Percentiles rank a stretch among this genome's conserved stretches.
Evolutionary conservation across 2,888 invertebrate genomes (phyloP).

Genomic region (Torymus aiolomorphi): DNA sequence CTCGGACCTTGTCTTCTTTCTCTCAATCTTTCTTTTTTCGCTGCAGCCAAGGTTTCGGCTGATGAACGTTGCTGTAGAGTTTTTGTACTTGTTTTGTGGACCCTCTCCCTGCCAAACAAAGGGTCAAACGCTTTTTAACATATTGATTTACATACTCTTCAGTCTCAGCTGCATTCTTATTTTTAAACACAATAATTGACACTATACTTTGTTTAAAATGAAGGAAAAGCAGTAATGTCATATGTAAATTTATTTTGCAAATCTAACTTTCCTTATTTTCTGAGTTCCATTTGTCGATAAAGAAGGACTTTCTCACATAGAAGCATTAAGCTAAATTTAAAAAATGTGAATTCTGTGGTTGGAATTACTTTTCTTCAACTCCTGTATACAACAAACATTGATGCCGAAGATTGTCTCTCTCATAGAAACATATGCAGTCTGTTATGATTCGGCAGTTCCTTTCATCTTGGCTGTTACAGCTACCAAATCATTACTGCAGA

Average conservation of each 20-base stretch:
- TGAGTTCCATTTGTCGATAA: neutral
- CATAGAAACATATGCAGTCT: constrained; percentile 14
- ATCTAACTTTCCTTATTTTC: neutral
- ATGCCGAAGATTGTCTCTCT: neutral
- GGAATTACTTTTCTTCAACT: constrained; percentile 2
- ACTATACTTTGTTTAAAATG: neutral
- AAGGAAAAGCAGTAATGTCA: constrained; percentile 1
- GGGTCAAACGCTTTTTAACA: constrained; percentile 39
- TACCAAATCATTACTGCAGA: neutral
- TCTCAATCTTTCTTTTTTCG: too few species aligned
- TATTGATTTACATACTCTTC: constrained; percentile 51
- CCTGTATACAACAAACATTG: too few species aligned
- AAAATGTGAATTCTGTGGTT: neutral
- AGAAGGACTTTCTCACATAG: neutral
- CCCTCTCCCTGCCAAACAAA: constrained; percentile 4
- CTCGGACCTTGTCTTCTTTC: too few species aligned
- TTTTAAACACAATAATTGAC: constrained; percentile 46
- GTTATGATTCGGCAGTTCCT: constrained; percentile 42
- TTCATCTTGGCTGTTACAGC: constrained; percentile 28
- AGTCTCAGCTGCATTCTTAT: constrained; percentile 34
- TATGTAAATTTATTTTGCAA: neutral
- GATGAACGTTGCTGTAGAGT: too few species aligned
- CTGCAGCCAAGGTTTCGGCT: too few species aligned
- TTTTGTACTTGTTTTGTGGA: neutral
- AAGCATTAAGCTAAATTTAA: constrained; percentile 3